Evolutionary conservation across 1,140 invertebrate species (phyloP).

Genomic region (Caenorhabditis remanei): DNA sequence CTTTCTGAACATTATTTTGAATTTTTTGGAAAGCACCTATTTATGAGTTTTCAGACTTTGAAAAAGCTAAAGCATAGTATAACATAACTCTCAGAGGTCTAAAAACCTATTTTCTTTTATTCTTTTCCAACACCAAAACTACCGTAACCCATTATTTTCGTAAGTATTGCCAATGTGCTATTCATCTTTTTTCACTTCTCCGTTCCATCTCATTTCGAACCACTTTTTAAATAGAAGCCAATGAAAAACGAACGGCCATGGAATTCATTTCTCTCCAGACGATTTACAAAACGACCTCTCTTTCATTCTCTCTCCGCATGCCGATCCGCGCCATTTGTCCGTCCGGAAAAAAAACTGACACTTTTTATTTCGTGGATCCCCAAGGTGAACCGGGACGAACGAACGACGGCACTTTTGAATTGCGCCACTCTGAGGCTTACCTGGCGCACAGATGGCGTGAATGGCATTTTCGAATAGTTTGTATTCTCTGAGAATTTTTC

Average conservation of each 20-base stretch:
- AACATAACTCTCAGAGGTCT: too few species aligned
- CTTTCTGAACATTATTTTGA: too few species aligned
- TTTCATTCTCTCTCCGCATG: conserved; percentile 12
- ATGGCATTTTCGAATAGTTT: background rate
- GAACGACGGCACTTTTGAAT: conserved; percentile 50
- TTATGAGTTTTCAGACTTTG: too few species aligned
- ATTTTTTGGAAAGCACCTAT: too few species aligned
- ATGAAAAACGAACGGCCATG: conserved; percentile 5
- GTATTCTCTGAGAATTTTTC: background rate
- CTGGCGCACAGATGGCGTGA: conserved; percentile 16
- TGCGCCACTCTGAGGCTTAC: conserved; percentile 19
- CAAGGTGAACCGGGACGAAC: conserved; percentile 46
- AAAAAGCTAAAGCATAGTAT: too few species aligned
- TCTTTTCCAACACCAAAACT: background rate
- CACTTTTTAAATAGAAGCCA: conserved; percentile 12
- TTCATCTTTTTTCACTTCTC: background rate
- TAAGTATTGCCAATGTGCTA: too few species aligned
- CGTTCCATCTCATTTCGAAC: background rate
- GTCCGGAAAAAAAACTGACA: conserved; percentile 54
- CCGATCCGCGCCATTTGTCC: conserved; percentile 54
- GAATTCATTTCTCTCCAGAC: conserved; percentile 20
- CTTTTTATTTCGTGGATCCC: conserved; percentile 40
- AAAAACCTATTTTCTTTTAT: too few species aligned
- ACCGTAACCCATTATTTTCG: background rate
- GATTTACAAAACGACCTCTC: conserved; percentile 20